phyloP scores from a whole-genome alignment of 2,113 vertebrate genomes.

The Entelurus aequoreus region DNA sequence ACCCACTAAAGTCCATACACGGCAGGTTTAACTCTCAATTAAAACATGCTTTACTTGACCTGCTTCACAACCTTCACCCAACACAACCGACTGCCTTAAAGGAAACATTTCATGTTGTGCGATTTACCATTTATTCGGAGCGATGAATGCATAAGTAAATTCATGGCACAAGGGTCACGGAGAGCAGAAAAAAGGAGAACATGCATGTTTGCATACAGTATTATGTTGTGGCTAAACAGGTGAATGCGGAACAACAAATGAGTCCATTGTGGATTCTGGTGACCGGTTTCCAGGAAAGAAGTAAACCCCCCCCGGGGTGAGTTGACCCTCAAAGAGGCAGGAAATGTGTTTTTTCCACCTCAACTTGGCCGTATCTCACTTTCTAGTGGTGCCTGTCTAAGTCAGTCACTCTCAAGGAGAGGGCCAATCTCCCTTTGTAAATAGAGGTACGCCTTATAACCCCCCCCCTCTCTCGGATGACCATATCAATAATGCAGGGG shows the following conservation, averaged over 20 bases:
- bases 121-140: slow-evolving; percentile 59
- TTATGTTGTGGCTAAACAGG: slow-evolving; percentile 59
- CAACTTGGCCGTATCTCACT: slow-evolving; percentile 93
- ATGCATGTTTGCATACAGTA: slow-evolving; percentile 43
- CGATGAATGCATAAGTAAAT: slow-evolving; percentile 45
- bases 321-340: slow-evolving; percentile 76
- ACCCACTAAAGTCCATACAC: slow-evolving; percentile 46
- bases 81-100: slow-evolving; percentile 55
- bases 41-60: slow-evolving; percentile 63
- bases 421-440: slow-evolving; percentile 98
- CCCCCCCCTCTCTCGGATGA: slow-evolving; percentile 86
- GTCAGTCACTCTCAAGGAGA: slow-evolving; percentile 91
- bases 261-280: slow-evolving; percentile 73
- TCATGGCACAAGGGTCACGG: slow-evolving; percentile 43
- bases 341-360: slow-evolving; percentile 76
- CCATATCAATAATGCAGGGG: slow-evolving; percentile 98
- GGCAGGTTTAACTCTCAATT: slow-evolving; percentile 53
- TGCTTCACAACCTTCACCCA: slow-evolving; percentile 60
- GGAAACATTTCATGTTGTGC: slow-evolving; percentile 57
- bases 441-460: slow-evolving; percentile 99
- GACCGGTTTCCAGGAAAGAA: slow-evolving; percentile 72
- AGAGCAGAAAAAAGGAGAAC: slow-evolving; percentile 45
- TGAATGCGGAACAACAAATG: slow-evolving; percentile 53
- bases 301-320: slow-evolving; percentile 73
- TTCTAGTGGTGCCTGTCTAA: slow-evolving; percentile 91